phyloP scores from a whole-genome alignment of 2,797 vertebrate species.

The Centropyge bicolor region DNA sequence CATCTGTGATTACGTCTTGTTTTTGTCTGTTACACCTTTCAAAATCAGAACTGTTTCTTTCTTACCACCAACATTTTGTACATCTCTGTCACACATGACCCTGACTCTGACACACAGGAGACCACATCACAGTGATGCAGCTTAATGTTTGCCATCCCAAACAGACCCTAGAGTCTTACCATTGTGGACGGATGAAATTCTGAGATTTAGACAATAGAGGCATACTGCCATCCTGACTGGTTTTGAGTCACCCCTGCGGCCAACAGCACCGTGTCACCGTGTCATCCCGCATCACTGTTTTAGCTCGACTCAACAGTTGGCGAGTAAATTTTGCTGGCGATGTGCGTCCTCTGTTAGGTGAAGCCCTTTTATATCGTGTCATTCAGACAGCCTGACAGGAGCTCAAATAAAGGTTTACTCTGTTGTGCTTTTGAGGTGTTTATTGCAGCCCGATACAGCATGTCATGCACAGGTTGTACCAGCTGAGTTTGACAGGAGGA shows the following conservation, averaged over 20 bases:
- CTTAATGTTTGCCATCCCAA: not conserved
- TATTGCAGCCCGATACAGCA: slow-evolving; percentile 16
- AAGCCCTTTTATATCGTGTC: not conserved
- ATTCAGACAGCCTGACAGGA: not conserved
- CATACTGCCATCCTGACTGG: not conserved
- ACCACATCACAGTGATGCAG: not conserved
- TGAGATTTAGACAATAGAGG: not conserved
- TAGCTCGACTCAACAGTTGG: not conserved
- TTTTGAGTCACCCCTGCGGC: not conserved
- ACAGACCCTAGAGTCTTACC: not conserved
- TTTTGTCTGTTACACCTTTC: not conserved
- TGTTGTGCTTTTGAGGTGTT: slow-evolving; percentile 16
- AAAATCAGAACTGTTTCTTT: not conserved
- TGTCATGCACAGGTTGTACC: slow-evolving; percentile 38
- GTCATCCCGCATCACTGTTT: not conserved
- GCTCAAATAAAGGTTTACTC: slow-evolving; percentile 13
- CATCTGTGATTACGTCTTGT: not conserved
- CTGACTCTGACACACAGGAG: not conserved
- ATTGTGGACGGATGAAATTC: not conserved
- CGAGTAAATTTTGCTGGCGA: not conserved
- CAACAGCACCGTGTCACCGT: not conserved
- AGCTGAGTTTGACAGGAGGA: slow-evolving; percentile 52
- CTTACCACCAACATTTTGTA: not conserved
- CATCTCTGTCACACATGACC: not conserved
- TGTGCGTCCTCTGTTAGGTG: not conserved